Conservation (phyloP, 2,113 vertebrate species). For the Trogon melanurus region DNA sequence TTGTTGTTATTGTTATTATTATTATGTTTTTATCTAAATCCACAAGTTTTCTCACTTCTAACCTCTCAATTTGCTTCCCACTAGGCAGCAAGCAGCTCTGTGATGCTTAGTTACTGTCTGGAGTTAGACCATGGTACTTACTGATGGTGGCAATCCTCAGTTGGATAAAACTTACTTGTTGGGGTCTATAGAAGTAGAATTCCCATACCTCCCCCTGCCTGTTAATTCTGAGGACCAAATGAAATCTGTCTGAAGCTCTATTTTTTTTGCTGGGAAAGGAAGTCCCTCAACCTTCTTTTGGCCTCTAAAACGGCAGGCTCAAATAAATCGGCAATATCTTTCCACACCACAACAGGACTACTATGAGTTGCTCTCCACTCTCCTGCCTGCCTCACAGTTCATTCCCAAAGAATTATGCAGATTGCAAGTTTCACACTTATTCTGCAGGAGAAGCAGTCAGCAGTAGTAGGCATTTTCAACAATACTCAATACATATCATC, state of each 20-base stretch:
- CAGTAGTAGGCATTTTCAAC: neutral
- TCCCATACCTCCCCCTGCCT: neutral
- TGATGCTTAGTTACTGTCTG: neutral
- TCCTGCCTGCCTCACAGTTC: fast-evolving
- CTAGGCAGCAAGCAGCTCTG: neutral
- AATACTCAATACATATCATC: neutral
- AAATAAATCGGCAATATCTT: neutral
- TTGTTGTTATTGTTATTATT: neutral
- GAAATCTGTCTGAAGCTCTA: neutral
- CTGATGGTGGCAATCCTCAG: neutral
- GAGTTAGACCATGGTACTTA: neutral
- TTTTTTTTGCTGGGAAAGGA: neutral
- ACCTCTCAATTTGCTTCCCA: neutral
- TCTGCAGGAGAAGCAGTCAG: neutral
- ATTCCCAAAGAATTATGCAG: neutral
- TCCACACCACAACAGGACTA: neutral
- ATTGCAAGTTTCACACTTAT: neutral
- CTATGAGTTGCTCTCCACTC: neutral
- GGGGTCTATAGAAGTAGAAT: neutral
- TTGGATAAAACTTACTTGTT: neutral
- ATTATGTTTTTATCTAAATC: neutral
- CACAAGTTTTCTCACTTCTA: neutral
- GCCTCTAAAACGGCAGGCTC: neutral
- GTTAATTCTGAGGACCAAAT: neutral
- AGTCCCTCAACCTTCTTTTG: neutral